Percentiles rank a stretch among this genome's conserved stretches.
Conservation (phyloP, 2,888 invertebrate genomes). For the Unio delphinus region DNA sequence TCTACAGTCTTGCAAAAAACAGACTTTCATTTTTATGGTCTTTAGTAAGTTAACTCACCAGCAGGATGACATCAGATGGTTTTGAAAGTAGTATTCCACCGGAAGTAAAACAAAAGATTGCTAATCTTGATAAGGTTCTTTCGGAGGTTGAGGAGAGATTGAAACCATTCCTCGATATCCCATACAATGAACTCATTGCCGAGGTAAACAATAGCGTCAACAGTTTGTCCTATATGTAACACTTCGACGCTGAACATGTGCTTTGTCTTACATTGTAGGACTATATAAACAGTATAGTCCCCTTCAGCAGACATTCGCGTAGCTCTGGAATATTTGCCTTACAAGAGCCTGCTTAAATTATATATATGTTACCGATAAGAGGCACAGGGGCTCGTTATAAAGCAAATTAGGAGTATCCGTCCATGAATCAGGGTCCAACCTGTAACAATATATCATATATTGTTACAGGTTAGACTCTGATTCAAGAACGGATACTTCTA, state of each 20-base stretch:
- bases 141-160: constrained; percentile 52
- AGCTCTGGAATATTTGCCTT: not conserved
- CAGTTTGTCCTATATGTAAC: not conserved
- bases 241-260: too few species aligned
- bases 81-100: constrained; percentile 33
- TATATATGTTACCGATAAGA: too few species aligned
- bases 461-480: too few species aligned
- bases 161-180: constrained; percentile 44
- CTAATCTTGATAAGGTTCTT: constrained; percentile 52
- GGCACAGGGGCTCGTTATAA: too few species aligned
- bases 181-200: constrained; percentile 49
- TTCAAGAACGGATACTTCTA: too few species aligned
- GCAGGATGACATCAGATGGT: not conserved
- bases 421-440: too few species aligned
- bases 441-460: too few species aligned
- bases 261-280: too few species aligned
- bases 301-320: too few species aligned
- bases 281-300: not conserved
- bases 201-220: constrained; percentile 29
- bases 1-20: not conserved
- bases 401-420: too few species aligned
- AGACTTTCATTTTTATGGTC: not conserved
- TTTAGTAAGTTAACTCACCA: not conserved
- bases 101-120: constrained; percentile 51
- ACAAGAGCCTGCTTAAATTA: too few species aligned